Base-by-base conservation (phyloP, 2,113 vertebrate genomes). In the Caracal caracal region DNA sequence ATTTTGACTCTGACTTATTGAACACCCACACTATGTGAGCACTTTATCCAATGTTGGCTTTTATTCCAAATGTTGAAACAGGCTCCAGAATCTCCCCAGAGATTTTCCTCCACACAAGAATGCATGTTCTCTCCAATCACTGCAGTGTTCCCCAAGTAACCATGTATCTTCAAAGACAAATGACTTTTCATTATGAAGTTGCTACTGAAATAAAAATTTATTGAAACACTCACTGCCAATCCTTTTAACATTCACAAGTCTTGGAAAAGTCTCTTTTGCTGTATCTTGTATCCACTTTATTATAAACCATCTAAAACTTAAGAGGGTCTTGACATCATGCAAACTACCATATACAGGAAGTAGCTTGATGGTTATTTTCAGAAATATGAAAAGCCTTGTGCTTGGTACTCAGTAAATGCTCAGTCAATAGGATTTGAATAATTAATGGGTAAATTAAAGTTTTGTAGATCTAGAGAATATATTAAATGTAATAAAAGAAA, bases 1-100 rank as follows among this genome's bases (percentile, higher is more conserved):
- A 90, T 87, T 81, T 63, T 87, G 68, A 78, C 56, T 92, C 56
- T 65, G 83, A 96, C 80, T 92, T 95, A 73, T 53, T 53, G 22
- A 96, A 90, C 66, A 79, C 30, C 12, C 84, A 83, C 35, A 28
- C 66, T 1, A 7, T 51, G 6, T 47, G 49, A 89, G 73, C 1
- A 65, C 33, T 88, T 65, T 86, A 71, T 47, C 33, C 22, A 90
- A 28, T 37, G 73, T 51, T 95, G 80, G 49, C 22, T 95, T 83
- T 78, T 95, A 75, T 43, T 43, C 9, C 30, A 75, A 86, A 75
- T n/a, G 24, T 33, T 40, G 76, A 87, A 66, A 71, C 17, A 88
- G 19, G 8, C 16, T 87, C 56, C 40, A 11, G 22, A 75, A 70
- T 89, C 70, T 89, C 43, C 56, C n/a, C 15, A 33, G 43, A 40